Conservation (phyloP, 2,797 vertebrate species). For the Corythornis leucogaster region DNA sequence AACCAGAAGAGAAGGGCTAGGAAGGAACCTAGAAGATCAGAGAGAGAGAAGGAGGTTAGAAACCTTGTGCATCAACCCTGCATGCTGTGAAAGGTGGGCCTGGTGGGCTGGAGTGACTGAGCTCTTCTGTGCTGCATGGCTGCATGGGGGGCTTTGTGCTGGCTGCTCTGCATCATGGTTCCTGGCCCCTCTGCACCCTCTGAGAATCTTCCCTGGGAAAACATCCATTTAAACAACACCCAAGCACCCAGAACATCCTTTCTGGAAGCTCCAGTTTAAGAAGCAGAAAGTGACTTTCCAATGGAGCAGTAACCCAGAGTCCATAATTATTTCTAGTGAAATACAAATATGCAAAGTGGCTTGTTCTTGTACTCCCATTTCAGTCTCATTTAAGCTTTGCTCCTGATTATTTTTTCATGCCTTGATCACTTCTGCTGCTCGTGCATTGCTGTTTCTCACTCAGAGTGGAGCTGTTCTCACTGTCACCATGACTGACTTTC, state of each 20-base stretch:
- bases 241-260: fast-evolving
- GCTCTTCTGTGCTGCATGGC: conserved; percentile 5
- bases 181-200: neutral
- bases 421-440: neutral
- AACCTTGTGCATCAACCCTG: neutral
- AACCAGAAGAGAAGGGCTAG: conserved; percentile 84
- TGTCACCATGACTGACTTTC: neutral
- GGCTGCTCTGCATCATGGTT: neutral
- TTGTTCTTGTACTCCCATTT: neutral
- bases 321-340: neutral
- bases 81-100: neutral
- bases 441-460: neutral
- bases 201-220: neutral
- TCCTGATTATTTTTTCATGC: neutral
- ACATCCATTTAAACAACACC: neutral
- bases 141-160: conserved; percentile 32
- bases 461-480: neutral
- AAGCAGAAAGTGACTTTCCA: conserved; percentile 36
- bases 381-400: neutral
- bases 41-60: conserved; percentile 89
- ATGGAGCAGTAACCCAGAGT: neutral
- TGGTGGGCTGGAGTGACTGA: neutral
- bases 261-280: neutral
- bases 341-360: neutral
- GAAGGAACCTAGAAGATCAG: conserved; percentile 84